These are phyloP conservation scores for Acestrorhynchus altus DNA, from an alignment of 2,797 vertebrate genomes.

Conservation along the genomic window DNA sequence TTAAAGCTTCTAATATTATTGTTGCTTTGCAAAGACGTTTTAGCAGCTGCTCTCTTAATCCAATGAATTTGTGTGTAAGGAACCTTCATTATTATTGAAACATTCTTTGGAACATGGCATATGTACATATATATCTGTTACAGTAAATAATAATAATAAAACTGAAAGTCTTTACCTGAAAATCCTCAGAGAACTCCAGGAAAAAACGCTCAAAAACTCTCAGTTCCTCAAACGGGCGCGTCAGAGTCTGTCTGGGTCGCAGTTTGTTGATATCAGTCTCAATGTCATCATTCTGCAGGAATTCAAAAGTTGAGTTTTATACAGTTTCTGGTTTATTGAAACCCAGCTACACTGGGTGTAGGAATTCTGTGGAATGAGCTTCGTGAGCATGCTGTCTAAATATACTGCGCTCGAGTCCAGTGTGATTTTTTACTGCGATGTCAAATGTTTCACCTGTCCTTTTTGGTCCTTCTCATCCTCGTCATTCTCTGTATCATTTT, in stretches of 20 bases:
- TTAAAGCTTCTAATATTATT: too few relatives aligned
- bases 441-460: constrained; percentile 73
- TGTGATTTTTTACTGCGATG: not conserved
- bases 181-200: constrained; percentile 90
- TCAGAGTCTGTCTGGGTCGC: constrained; percentile 81
- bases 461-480: constrained; percentile 86
- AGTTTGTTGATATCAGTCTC: constrained; percentile 96
- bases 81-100: too few relatives aligned
- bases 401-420: not conserved
- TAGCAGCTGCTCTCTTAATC: too few relatives aligned
- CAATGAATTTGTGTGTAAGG: too few relatives aligned
- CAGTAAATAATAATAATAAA: not conserved
- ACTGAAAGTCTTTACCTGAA: constrained; percentile 81
- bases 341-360: not conserved
- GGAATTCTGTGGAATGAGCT: not conserved
- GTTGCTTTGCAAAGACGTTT: too few relatives aligned
- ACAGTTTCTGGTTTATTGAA: not conserved
- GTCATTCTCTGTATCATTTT: constrained; percentile 89
- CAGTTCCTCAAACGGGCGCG: constrained; percentile 87
- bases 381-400: not conserved
- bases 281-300: constrained; percentile 93
- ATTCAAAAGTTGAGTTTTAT: constrained; percentile 41
- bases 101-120: too few relatives aligned
- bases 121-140: not conserved
- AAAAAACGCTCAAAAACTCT: constrained; percentile 93